Conservation (phyloP, 2,113 vertebrate genomes). For the Gorsachius goisagi region DNA sequence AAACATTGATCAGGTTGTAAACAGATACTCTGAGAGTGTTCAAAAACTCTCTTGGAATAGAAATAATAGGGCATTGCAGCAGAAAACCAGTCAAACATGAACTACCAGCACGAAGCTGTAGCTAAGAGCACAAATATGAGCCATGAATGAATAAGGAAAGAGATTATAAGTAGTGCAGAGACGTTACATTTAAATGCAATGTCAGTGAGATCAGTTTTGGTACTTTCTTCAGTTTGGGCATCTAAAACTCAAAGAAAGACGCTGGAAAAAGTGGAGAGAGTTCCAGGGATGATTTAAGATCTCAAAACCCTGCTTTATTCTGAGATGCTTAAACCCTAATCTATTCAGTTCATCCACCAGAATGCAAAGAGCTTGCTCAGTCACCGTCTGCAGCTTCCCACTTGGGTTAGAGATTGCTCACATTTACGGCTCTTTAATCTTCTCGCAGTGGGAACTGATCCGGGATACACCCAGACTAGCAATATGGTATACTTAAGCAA, state of each 20-base stretch:
- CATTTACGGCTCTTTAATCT: slow-evolving; percentile 38
- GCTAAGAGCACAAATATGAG: not conserved
- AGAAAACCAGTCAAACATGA: not conserved
- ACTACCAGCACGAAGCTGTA: not conserved
- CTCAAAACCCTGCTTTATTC: not conserved
- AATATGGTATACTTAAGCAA: not conserved
- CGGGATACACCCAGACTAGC: not conserved
- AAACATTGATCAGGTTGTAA: not conserved
- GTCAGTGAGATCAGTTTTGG: not conserved
- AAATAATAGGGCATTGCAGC: not conserved
- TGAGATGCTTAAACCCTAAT: not conserved
- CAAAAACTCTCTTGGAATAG: not conserved
- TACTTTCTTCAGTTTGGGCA: not conserved
- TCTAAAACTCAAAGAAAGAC: not conserved
- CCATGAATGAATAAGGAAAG: not conserved
- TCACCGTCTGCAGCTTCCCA: not conserved
- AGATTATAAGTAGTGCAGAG: not conserved
- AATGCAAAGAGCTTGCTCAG: slow-evolving; percentile 10
- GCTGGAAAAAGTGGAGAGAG: not conserved
- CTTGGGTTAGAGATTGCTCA: slow-evolving; percentile 42
- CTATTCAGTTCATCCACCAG: slow-evolving; percentile 4
- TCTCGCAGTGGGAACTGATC: not conserved
- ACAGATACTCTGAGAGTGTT: not conserved
- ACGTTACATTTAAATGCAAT: not conserved
- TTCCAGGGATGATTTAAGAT: slow-evolving; percentile 4